Evolutionary conservation across 2,797 vertebrate species (phyloP).

Genomic region (Syngnathus acus): DNA sequence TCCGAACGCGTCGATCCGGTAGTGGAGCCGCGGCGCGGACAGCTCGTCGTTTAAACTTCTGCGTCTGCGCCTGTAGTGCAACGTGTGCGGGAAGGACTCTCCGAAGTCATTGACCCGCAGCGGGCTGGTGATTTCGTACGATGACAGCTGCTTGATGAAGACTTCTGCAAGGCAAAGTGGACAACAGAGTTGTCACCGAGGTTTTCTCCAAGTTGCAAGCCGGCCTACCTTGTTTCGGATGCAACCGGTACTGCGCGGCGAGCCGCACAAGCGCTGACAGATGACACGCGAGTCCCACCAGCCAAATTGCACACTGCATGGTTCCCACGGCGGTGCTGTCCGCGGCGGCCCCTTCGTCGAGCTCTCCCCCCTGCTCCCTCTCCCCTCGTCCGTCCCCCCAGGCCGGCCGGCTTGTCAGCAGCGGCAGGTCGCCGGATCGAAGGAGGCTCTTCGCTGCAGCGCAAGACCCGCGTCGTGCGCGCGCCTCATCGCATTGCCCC

Average conservation of each 20-base stretch:
- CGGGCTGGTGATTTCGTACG: conserved; percentile 89
- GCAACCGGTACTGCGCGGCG: conserved; percentile 73
- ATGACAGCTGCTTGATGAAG: conserved; percentile 80
- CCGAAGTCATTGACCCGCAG: conserved; percentile 87
- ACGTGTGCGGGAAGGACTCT: conserved; percentile 76
- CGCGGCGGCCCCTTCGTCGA: conserved; percentile 44
- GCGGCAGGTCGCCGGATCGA: conserved; percentile 70
- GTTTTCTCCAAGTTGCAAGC: not conserved
- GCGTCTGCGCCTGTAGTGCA: conserved; percentile 79
- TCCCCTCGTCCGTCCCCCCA: conserved; percentile 35
- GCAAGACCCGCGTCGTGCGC: conserved; percentile 64
- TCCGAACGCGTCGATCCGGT: conserved; percentile 84
- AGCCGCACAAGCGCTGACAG: conserved; percentile 74
- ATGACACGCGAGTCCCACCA: conserved; percentile 79
- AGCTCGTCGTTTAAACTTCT: conserved; percentile 73
- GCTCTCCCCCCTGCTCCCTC: conserved; percentile 1
- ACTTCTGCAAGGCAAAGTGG: conserved; percentile 65
- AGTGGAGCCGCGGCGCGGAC: conserved; percentile 71
- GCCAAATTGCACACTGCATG: conserved; percentile 81
- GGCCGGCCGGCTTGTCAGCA: conserved; percentile 70
- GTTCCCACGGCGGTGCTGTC: conserved; percentile 59
- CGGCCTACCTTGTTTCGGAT: conserved; percentile 84
- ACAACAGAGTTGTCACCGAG: not conserved
- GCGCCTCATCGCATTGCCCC: conserved; percentile 67
- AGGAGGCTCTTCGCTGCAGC: conserved; percentile 61